Evolutionary conservation across 2,113 vertebrate species (phyloP).

Genomic region (Sclerurus mexicanus): DNA sequence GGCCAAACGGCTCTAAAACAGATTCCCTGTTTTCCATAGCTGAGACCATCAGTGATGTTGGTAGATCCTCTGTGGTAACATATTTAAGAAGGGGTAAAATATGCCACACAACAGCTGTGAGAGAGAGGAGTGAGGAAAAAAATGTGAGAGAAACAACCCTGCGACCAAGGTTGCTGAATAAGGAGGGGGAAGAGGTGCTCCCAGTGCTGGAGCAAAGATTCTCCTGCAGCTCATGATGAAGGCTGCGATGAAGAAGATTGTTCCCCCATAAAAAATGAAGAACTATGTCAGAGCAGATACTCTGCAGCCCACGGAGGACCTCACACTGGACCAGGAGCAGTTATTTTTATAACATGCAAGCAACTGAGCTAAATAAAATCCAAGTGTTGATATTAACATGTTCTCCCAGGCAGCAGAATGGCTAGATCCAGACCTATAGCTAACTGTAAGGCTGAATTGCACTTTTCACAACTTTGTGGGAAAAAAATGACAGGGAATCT

Average conservation of each 20-base stretch:
- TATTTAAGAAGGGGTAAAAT: neutral
- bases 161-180: neutral
- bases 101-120: neutral
- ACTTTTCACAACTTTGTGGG: neutral
- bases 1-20: neutral
- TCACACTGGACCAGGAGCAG: neutral
- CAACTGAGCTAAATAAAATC: neutral
- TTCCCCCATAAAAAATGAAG: neutral
- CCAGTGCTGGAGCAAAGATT: neutral
- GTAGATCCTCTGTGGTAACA: neutral
- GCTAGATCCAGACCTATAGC: neutral
- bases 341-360: neutral
- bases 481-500: neutral
- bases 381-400: fast-evolving
- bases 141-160: neutral
- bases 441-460: neutral
- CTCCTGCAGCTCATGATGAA: neutral
- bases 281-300: fast-evolving
- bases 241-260: neutral
- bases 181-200: neutral
- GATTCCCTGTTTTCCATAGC: neutral
- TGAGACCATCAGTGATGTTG: neutral
- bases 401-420: neutral
- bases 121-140: neutral
- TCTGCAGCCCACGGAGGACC: neutral